Conservation (phyloP, 1,140 invertebrate species). For the Ganaspis sp. region DNA sequence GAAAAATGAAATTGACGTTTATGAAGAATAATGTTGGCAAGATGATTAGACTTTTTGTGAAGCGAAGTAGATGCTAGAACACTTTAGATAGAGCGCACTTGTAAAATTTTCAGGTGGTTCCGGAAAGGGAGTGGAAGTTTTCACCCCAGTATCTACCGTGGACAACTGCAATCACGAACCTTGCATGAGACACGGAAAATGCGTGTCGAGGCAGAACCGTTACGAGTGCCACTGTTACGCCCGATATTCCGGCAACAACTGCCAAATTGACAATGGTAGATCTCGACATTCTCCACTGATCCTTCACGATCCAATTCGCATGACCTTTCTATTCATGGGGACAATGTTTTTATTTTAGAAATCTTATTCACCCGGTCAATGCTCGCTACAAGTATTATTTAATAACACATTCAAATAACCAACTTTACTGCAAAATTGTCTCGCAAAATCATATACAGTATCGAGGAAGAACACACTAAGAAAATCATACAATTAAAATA, state of each 20-base stretch:
- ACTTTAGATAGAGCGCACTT: constrained; percentile 59
- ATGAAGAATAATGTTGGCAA: too few species aligned
- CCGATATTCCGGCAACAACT: constrained; percentile 89
- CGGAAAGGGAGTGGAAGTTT: constrained; percentile 54
- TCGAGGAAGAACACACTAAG: too few species aligned
- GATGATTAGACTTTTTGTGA: too few species aligned
- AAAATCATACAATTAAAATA: too few species aligned
- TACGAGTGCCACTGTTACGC: constrained; percentile 88
- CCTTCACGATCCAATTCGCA: constrained; percentile 39
- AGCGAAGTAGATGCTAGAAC: constrained; percentile 33
- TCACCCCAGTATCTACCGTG: constrained; percentile 65
- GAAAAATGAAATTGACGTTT: too few species aligned
- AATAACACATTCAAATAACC: too few species aligned
- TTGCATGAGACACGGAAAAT: constrained; percentile 87
- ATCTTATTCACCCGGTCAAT: constrained; percentile 15
- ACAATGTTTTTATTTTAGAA: constrained; percentile 28
- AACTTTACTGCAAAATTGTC: too few species aligned
- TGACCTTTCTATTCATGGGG: constrained; percentile 28
- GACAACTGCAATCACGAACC: constrained; percentile 87
- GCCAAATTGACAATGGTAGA: constrained; percentile 84
- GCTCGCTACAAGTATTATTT: constrained; percentile 7
- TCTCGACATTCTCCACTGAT: constrained; percentile 50
- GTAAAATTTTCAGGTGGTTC: constrained; percentile 70
- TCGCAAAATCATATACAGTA: too few species aligned
- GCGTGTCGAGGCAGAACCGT: constrained; percentile 83